phyloP scores from a whole-genome alignment of 2,113 vertebrate species.

The Sylvia atricapilla region DNA sequence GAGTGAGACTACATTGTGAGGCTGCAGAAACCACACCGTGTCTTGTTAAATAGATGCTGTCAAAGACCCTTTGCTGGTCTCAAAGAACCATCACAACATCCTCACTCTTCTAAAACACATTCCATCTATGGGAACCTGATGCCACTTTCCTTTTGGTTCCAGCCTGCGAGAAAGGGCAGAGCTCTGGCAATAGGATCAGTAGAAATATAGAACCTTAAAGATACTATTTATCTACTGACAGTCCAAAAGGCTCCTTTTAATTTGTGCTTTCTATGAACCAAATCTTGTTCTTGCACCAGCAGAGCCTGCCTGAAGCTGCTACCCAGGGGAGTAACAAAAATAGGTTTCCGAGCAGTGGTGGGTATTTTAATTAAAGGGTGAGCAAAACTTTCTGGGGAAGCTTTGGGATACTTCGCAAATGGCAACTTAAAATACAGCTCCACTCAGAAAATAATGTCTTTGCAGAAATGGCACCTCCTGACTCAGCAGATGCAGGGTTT shows the following conservation, averaged over 20 bases:
- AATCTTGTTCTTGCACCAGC: constrained; percentile 1
- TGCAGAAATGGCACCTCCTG: constrained; percentile 49
- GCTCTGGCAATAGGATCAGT: not conserved
- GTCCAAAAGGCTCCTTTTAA: constrained; percentile 35
- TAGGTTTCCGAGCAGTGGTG: constrained; percentile 46
- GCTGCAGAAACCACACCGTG: not conserved
- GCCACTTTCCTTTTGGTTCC: not conserved
- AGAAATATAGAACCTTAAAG: not conserved
- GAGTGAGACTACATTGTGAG: not conserved
- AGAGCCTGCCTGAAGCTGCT: constrained; percentile 1
- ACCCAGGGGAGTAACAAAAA: constrained; percentile 50
- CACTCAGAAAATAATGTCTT: constrained; percentile 9
- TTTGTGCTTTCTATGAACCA: constrained; percentile 40
- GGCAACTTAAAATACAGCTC: constrained; percentile 35
- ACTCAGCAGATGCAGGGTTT: constrained; percentile 32
- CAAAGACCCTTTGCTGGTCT: not conserved
- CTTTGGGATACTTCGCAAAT: constrained; percentile 25
- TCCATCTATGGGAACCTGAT: not conserved
- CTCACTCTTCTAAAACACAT: not conserved
- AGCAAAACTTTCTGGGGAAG: constrained; percentile 14
- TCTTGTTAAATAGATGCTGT: not conserved
- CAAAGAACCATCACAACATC: not conserved
- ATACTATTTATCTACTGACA: not conserved
- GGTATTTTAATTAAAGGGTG: constrained; percentile 63
- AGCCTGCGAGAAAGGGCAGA: not conserved